A percentile compares a stretch with the other conserved stretches of the same genome.
Evolutionary conservation across 2,888 invertebrate species (phyloP).

Genomic region (Mechanitis mazaeus): DNA sequence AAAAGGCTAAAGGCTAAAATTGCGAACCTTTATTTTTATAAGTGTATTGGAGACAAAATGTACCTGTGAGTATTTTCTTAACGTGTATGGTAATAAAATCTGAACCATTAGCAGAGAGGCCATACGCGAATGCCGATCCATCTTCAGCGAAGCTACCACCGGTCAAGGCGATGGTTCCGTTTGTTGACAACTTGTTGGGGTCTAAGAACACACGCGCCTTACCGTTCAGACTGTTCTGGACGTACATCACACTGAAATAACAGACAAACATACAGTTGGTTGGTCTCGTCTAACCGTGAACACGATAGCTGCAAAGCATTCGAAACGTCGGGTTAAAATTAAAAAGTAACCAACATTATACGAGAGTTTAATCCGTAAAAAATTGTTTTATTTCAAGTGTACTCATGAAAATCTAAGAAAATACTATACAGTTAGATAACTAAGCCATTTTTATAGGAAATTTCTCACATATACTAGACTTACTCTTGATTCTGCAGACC

Average conservation of each 20-base stretch:
- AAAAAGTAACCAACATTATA: too few species aligned
- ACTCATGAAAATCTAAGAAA: too few species aligned
- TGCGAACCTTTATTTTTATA: too few species aligned
- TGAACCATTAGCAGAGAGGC: slow-evolving; percentile 93
- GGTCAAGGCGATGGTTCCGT: slow-evolving; percentile 90
- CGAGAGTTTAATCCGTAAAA: too few species aligned
- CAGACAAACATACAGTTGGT: not conserved
- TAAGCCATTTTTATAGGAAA: too few species aligned
- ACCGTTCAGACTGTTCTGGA: slow-evolving; percentile 85
- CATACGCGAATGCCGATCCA: slow-evolving; percentile 93
- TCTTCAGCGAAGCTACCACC: slow-evolving; percentile 90
- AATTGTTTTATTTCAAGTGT: too few species aligned
- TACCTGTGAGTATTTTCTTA: slow-evolving; percentile 84
- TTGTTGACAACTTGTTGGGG: slow-evolving; percentile 92
- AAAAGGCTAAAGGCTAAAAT: too few species aligned
- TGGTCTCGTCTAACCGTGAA: too few species aligned
- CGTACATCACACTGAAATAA: slow-evolving; percentile 87
- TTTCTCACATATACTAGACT: slow-evolving; percentile 29
- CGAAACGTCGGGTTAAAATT: too few species aligned
- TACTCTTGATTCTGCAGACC: slow-evolving; percentile 98
- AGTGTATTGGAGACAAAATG: not conserved
- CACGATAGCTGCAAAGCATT: too few species aligned
- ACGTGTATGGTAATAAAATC: slow-evolving; percentile 97
- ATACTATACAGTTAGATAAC: too few species aligned
- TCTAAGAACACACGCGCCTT: slow-evolving; percentile 94